These are phyloP conservation scores for Scarus forsteni DNA, from an alignment of 2,797 vertebrate species.

Conservation along the genomic window DNA sequence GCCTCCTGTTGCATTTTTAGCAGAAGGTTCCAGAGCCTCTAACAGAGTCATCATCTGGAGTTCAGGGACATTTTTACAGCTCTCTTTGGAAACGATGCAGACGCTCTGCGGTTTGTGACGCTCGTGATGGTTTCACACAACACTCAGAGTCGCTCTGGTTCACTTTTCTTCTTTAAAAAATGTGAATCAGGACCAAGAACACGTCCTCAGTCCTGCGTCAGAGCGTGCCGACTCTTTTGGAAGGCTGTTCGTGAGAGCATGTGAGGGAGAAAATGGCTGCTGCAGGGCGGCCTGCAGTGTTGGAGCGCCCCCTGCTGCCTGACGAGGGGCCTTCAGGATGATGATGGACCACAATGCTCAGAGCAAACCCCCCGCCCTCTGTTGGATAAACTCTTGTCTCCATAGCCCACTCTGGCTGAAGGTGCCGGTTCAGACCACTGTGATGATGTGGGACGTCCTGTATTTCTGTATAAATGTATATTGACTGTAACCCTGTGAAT, in stretches of 20 bases:
- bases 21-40: constrained; percentile 23
- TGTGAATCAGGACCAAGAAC: too few species aligned
- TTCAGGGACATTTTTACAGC: constrained; percentile 4
- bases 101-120: constrained; percentile 30
- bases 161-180: too few species aligned
- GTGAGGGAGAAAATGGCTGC: constrained; percentile 82
- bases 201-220: too few species aligned
- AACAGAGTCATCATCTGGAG: constrained; percentile 9
- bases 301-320: constrained; percentile 78
- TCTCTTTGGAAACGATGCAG: constrained; percentile 39
- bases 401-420: constrained; percentile 51
- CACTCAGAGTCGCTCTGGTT: too few species aligned
- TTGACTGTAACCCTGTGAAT: constrained; percentile 92
- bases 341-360: too few species aligned
- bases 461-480: constrained; percentile 90
- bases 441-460: constrained; percentile 82
- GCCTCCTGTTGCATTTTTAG: constrained; percentile 51
- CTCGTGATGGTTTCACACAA: too few species aligned
- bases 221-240: constrained; percentile 69
- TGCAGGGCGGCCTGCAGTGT: constrained; percentile 40
- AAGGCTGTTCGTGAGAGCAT: constrained; percentile 67
- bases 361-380: too few species aligned
- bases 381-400: too few species aligned
- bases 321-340: too few species aligned
- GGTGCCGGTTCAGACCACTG: constrained; percentile 84